phyloP scores from a whole-genome alignment of 1,140 invertebrate genomes.

The Papilio xuthus region DNA sequence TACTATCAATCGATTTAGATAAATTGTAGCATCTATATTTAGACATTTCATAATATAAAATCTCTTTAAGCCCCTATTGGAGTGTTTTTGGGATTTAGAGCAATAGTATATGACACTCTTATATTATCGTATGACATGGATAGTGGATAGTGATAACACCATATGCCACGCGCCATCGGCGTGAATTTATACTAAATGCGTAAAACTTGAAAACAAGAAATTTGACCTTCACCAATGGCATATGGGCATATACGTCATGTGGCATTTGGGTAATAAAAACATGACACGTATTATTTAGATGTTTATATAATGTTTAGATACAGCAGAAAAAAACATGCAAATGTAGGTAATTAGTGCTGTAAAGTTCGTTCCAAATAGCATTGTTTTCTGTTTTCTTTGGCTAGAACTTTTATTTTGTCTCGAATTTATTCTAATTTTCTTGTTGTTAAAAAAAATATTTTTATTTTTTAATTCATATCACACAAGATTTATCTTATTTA shows the following conservation, averaged over 20 bases:
- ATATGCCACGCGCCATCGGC: neutral
- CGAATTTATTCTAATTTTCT: neutral
- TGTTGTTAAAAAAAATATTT: neutral
- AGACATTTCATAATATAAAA: neutral
- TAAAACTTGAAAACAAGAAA: neutral
- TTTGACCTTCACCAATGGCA: neutral
- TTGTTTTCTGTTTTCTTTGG: neutral
- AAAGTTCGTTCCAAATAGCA: neutral
- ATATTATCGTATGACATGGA: slow-evolving; percentile 3
- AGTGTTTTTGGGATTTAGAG: slow-evolving; percentile 17
- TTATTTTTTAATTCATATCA: too few relatives aligned
- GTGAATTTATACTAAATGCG: neutral
- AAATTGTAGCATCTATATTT: neutral
- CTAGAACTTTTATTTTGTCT: neutral
- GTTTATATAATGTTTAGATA: neutral
- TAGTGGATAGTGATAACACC: slow-evolving; percentile 6
- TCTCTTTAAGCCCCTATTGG: neutral
- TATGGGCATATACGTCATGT: neutral
- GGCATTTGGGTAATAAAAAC: neutral
- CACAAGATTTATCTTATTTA: too few relatives aligned
- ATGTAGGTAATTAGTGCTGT: neutral
- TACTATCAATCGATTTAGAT: neutral
- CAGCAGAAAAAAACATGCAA: neutral
- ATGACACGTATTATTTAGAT: neutral
- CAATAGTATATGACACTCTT: slow-evolving; percentile 7